phyloP scores from a whole-genome alignment of 2,888 invertebrate genomes.

The Epinotia nisella region DNA sequence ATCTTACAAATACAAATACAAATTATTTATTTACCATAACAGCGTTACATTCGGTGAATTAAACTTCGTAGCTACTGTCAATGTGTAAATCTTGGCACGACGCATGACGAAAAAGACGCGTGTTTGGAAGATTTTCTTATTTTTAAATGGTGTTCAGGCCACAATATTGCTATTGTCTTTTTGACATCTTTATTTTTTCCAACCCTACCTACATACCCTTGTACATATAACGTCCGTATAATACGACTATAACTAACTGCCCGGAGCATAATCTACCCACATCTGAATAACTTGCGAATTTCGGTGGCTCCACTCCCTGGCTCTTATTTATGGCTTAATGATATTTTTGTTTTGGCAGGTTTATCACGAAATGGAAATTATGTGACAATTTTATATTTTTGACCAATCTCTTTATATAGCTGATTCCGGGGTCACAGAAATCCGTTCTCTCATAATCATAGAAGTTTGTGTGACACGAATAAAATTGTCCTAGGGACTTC shows the following conservation, averaged over 20 bases:
- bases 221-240: conserved; percentile 54
- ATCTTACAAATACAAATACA: too few relatives aligned
- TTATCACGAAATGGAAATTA: conserved; percentile 8
- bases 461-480: too few relatives aligned
- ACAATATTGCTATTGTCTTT: too few relatives aligned
- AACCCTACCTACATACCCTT: conserved; percentile 46
- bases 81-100: too few relatives aligned
- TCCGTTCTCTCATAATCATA: too few relatives aligned
- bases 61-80: too few relatives aligned
- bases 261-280: conserved; percentile 61
- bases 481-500: too few relatives aligned
- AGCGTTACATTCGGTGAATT: too few relatives aligned
- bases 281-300: conserved; percentile 58
- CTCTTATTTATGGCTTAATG: conserved; percentile 27
- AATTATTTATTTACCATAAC: too few relatives aligned
- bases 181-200: conserved; percentile 48
- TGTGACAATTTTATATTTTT: neutral
- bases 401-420: neutral
- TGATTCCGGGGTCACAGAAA: neutral
- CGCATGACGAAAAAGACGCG: too few relatives aligned
- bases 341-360: conserved; percentile 35
- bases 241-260: conserved; percentile 63
- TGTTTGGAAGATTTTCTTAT: too few relatives aligned
- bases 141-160: too few relatives aligned
- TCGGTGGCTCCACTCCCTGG: conserved; percentile 15